phyloP scores from a whole-genome alignment of 2,113 vertebrate genomes.

The Pontoporia blainvillei region DNA sequence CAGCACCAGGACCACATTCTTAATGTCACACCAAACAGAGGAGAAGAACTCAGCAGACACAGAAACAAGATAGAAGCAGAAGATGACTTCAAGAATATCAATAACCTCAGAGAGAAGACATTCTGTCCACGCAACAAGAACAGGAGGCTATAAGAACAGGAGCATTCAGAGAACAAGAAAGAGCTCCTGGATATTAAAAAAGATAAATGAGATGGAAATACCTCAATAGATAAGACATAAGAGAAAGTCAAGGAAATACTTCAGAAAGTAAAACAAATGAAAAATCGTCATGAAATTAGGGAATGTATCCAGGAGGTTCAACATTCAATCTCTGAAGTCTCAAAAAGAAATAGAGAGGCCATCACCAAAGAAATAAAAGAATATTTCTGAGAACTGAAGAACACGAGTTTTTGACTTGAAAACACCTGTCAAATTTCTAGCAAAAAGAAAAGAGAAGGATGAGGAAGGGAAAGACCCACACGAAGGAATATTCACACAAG shows the following conservation, averaged over 20 bases:
- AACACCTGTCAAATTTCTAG: not conserved
- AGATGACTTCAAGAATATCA: not conserved
- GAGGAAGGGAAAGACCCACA: not conserved
- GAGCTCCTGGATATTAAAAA: not conserved
- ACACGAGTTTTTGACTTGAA: not conserved
- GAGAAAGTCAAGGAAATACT: not conserved
- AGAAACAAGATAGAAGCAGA: not conserved
- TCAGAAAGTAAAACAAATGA: not conserved
- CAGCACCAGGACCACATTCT: not conserved
- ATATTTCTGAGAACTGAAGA: not conserved
- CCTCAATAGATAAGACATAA: not conserved
- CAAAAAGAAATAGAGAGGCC: not conserved
- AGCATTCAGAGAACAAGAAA: not conserved
- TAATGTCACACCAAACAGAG: not conserved
- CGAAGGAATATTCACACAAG: not conserved
- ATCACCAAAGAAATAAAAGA: not conserved
- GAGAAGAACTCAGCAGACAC: not conserved
- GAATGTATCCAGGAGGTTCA: not conserved
- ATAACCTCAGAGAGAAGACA: not conserved
- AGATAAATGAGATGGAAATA: not conserved
- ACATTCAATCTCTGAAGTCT: not conserved
- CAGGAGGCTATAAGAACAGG: not conserved
- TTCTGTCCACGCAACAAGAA: not conserved
- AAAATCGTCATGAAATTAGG: not conserved
- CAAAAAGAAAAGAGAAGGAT: not conserved